Evolutionary conservation across 2,113 vertebrate genomes (phyloP), one percentile per base, ranked within the genome.

Genomic region (Eulacestoma nigropectus): DNA sequence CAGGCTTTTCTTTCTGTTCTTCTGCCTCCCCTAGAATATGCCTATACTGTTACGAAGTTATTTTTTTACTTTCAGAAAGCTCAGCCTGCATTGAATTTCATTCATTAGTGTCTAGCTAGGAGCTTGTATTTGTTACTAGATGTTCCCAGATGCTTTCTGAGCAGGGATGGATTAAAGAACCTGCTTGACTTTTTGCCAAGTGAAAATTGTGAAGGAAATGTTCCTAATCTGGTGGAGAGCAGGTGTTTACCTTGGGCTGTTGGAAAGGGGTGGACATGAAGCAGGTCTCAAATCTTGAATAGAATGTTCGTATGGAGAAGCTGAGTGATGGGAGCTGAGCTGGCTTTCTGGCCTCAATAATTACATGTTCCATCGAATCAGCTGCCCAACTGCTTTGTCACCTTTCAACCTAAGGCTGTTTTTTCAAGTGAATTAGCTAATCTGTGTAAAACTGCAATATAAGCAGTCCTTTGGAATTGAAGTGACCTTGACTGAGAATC

Each of bases 401-500:
- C 85, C 94, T 94, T 92, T 90, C 75, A 94, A 35, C 75, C 64
- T 35, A 44, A 74, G 86, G 59, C 50, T 10, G 3, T 2, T 89
- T 95, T 94, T 83, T 88, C 69, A 90, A 93, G 80, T 95, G 68
- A 85, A 76, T 90, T 93, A 92, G 42, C 77, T 95, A 89, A 93
- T 92, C 90, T 89, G 35, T 81, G 55, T 95, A 78, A 95, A 97
- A 90, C 77, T 87, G 94, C 92, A 90, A 15, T 78, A 95, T 95
- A 96, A 95, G 89, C 92, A 87, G 27, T 97, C 46, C 33, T 92
- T 63, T 75, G 86, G 86, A 94, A 93, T 81, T 93, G 83, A 84
- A 86, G 19, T 95, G 89, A 93, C 88, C 92, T 95, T 97, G 53
- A 69, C 50, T 65, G 72, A 56, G 63, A 67, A 63, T 81, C 64